Conservation (phyloP, 2,888 invertebrate species). For the Gymnocheta viridis region DNA sequence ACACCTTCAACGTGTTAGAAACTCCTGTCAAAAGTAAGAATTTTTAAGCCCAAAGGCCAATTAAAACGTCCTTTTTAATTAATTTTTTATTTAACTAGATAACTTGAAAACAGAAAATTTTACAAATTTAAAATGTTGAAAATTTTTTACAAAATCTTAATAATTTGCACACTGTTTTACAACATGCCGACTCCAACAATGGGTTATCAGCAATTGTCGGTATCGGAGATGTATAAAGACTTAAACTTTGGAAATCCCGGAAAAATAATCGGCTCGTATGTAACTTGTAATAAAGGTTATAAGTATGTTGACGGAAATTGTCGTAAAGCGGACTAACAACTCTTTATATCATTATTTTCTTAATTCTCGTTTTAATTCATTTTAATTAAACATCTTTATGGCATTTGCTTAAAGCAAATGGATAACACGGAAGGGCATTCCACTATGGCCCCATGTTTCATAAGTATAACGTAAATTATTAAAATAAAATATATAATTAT, state of each 20-base stretch:
- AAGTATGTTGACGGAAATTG: conserved; percentile 56
- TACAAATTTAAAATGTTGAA: conserved; percentile 32
- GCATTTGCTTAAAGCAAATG: conserved; percentile 71
- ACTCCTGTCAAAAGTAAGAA: neutral
- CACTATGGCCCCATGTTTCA: conserved; percentile 58
- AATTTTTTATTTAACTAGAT: conserved; percentile 4
- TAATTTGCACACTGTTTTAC: conserved; percentile 9
- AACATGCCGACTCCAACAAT: neutral
- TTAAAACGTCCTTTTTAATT: conserved; percentile 45
- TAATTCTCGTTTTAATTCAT: neutral
- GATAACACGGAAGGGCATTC: conserved; percentile 62
- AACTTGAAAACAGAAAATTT: neutral
- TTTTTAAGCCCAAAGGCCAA: neutral
- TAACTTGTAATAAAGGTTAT: conserved; percentile 66
- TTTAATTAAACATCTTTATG: conserved; percentile 69
- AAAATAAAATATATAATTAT: conserved; percentile 14
- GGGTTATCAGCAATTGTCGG: neutral
- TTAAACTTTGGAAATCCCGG: neutral
- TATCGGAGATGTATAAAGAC: neutral
- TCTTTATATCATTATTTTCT: neutral
- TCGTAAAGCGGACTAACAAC: conserved; percentile 61
- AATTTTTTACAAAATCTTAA: conserved; percentile 11
- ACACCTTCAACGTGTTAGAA: conserved; percentile 5
- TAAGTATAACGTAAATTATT: conserved; percentile 18
- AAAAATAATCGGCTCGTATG: conserved; percentile 55